phyloP scores from a whole-genome alignment of 2,797 vertebrate species.

The Momotus momota region DNA sequence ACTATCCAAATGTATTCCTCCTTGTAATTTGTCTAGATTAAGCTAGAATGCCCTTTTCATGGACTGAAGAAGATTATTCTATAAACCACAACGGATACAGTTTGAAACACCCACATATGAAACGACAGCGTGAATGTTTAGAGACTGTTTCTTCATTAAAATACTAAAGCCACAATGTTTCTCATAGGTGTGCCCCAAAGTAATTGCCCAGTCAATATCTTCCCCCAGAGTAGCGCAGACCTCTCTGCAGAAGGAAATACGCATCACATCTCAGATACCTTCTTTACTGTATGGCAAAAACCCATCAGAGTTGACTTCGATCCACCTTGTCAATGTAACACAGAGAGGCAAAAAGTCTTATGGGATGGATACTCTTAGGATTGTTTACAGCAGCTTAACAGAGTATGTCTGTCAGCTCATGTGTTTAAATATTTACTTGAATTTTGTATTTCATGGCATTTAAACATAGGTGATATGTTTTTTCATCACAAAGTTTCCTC shows the following conservation, averaged over 20 bases:
- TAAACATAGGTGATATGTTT: neutral
- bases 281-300: neutral
- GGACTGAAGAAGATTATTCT: neutral
- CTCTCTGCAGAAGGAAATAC: conserved; percentile 30
- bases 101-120: neutral
- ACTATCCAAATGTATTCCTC: neutral
- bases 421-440: neutral
- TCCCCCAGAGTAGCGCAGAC: neutral
- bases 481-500: neutral
- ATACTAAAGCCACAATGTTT: neutral
- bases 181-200: neutral
- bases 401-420: neutral
- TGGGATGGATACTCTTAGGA: neutral
- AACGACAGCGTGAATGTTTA: neutral
- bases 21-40: neutral
- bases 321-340: neutral
- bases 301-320: neutral
- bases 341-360: neutral
- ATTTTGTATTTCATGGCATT: neutral
- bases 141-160: neutral
- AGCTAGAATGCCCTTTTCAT: neutral
- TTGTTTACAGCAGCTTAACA: neutral
- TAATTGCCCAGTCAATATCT: neutral
- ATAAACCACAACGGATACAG: neutral
- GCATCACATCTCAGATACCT: neutral